Base-by-base conservation (phyloP, 2,113 vertebrate genomes). In the Ageneiosus marmoratus region DNA sequence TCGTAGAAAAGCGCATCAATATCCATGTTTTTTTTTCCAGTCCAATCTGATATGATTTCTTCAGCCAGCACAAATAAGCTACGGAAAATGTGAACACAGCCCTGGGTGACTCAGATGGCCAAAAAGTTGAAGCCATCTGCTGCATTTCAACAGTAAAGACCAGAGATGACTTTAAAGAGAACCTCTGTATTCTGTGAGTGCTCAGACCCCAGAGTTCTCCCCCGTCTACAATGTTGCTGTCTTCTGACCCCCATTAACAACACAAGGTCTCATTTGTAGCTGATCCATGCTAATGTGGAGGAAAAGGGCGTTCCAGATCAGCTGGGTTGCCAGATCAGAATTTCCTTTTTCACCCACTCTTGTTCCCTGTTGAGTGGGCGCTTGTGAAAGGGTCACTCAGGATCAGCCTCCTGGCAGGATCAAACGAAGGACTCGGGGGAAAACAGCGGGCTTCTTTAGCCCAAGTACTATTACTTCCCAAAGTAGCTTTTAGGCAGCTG, bases 201-300 rank as follows among this genome's bases (percentile, higher is more conserved):
- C 53, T 81, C 37, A 63, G 82, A 56, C 60, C 79, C 82, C 77
- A 16, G 77, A 75, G 74, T 62, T 65, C 62, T 84, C 44, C 15
- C 78, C 79, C 62, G 44, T 62, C 69, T 62, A 70, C 62, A 53
- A 72, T 84, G 62, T 69, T 32, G 41, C 18, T 20, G 63, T 70
- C 69, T 75, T 84, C 32, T 83, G 87, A 86, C 87, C 87, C 51
- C 83, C 44, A 65, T 85, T 82, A 80, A 67, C 74, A 62, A 67
- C 80, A 85, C 73, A 88, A 83, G 83, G 81, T 83, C 86, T 85
- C 83, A 86, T 83, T 86, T 88, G 87, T 88, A 73, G 48, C 58
- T 85, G 82, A 83, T 84, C 80, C 73, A 83, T 74, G 80, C 77
- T 87, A 83, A 87, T 83, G 83, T 80, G 70, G 48, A 82, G 82